phyloP scores from a whole-genome alignment of 2,113 vertebrate species.

The Megaleporinus macrocephalus region DNA sequence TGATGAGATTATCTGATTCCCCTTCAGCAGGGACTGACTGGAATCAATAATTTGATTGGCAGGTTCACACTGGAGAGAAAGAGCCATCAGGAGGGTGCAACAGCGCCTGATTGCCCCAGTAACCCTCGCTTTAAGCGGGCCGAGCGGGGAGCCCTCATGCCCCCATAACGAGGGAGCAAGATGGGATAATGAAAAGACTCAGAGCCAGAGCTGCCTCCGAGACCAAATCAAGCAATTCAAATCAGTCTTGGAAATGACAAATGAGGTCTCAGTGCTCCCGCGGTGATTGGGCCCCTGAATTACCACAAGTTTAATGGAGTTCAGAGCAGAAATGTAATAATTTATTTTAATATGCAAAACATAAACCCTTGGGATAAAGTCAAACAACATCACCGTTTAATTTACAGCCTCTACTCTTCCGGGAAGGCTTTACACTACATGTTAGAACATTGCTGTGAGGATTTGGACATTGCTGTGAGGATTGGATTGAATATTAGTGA shows the following conservation, averaged over 20 bases:
- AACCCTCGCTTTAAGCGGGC: slow-evolving; percentile 13
- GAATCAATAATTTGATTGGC: slow-evolving; percentile 48
- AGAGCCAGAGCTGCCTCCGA: slow-evolving; percentile 15
- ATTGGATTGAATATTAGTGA: no score
- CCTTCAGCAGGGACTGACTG: background rate
- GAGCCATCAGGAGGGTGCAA: slow-evolving; percentile 1
- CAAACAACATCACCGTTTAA: background rate
- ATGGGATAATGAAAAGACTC: slow-evolving; percentile 35
- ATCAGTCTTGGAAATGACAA: slow-evolving; percentile 35
- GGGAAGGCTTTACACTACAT: no score
- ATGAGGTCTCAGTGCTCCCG: slow-evolving; percentile 28
- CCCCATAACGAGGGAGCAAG: slow-evolving; percentile 6
- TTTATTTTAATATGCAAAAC: background rate
- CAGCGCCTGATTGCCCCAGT: slow-evolving; percentile 22
- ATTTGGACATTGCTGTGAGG: background rate
- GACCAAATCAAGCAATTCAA: slow-evolving; percentile 28
- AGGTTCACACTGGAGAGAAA: slow-evolving; percentile 31
- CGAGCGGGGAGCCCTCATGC: background rate
- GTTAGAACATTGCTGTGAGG: background rate
- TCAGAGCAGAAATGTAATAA: background rate
- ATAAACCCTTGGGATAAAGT: background rate
- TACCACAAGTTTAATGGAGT: slow-evolving; percentile 7
- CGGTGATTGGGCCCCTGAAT: background rate
- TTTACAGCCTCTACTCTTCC: background rate
- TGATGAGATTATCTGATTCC: slow-evolving; percentile 38